A percentile compares a stretch with the other conserved stretches of the same genome.
Evolutionary conservation across 2,113 vertebrate genomes (phyloP).

Genomic region (Sarotherodon lohbergeri): DNA sequence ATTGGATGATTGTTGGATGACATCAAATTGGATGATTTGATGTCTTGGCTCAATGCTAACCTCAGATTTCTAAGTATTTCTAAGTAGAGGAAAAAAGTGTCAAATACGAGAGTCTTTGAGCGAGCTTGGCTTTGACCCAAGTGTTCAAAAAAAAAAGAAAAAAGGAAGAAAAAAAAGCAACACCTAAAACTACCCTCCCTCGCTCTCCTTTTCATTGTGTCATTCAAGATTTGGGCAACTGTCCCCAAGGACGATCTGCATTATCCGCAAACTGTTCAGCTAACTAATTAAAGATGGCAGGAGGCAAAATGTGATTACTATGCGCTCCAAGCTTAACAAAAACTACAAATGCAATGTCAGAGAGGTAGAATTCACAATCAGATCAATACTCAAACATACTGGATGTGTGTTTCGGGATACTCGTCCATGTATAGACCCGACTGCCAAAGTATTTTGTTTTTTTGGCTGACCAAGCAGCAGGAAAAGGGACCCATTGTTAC

Average conservation of each 20-base stretch:
- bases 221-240: conserved; percentile 40
- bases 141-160: neutral
- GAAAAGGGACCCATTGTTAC: neutral
- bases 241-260: conserved; percentile 35
- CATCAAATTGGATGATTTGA: neutral
- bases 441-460: neutral
- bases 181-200: conserved; percentile 6
- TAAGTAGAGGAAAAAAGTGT: neutral
- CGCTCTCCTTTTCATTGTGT: neutral
- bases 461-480: neutral
- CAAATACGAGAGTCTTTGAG: neutral
- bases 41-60: neutral
- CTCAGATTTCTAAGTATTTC: neutral
- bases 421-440: neutral
- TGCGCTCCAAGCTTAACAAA: conserved; percentile 16
- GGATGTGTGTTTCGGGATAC: neutral
- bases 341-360: conserved; percentile 28
- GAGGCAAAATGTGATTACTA: conserved; percentile 32
- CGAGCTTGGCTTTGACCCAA: conserved; percentile 21
- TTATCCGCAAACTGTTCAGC: conserved; percentile 46
- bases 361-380: neutral
- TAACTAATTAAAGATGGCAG: conserved; percentile 53
- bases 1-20: neutral
- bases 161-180: neutral
- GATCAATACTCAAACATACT: conserved; percentile 19